Evolutionary conservation across 2,888 invertebrate species (phyloP).

Genomic region (Colletes collaris): DNA sequence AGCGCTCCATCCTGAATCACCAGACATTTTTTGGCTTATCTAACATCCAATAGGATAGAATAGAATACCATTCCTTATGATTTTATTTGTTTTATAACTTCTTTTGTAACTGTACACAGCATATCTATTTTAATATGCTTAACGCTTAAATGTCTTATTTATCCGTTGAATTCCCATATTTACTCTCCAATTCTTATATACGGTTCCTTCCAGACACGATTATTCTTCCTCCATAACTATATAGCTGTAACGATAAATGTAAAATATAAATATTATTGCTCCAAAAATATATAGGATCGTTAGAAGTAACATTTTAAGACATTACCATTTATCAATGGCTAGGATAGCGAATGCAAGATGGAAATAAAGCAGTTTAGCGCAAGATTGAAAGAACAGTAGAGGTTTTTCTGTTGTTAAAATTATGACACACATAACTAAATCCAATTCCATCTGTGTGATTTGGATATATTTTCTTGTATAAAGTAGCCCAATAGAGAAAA

Average conservation of each 20-base stretch:
- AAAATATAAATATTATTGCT: neutral
- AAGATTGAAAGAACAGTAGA: neutral
- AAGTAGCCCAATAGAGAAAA: neutral
- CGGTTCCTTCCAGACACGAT: slow-evolving; percentile 2
- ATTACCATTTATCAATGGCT: neutral
- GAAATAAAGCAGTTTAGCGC: neutral
- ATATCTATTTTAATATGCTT: slow-evolving; percentile 41
- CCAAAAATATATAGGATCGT: too few relatives aligned
- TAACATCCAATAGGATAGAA: slow-evolving; percentile 75
- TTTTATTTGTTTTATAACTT: slow-evolving; percentile 57
- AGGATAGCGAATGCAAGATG: neutral
- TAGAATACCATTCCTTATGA: slow-evolving; percentile 75
- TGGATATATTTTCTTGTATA: neutral
- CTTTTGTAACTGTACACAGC: slow-evolving; percentile 37
- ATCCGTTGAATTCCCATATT: slow-evolving; percentile 19
- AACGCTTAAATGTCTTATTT: neutral
- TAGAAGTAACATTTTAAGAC: neutral
- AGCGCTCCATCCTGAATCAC: slow-evolving; percentile 85
- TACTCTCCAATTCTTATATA: slow-evolving; percentile 11
- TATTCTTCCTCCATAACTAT: slow-evolving; percentile 10
- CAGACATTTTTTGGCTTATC: slow-evolving; percentile 81
- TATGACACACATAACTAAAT: neutral
- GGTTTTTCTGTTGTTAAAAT: neutral
- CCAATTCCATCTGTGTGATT: neutral
- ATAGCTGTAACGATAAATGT: slow-evolving; percentile 24